Evolutionary conservation across 2,888 invertebrate genomes (phyloP).

Genomic region (Drosophila subquinaria): DNA sequence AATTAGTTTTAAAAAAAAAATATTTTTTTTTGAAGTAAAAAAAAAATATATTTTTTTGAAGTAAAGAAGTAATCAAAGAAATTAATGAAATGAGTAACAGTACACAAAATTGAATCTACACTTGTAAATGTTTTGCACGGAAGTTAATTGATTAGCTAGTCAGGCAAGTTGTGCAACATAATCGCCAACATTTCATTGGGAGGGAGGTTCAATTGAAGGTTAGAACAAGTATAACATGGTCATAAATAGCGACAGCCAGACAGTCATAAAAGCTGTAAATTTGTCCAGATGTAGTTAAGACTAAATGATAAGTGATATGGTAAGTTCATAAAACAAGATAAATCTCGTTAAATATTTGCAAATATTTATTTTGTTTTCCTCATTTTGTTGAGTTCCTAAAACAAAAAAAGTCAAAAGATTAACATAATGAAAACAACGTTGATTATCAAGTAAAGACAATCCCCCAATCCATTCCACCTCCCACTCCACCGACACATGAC

Average conservation of each 20-base stretch:
- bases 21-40: too few relatives aligned
- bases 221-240: constrained; percentile 7
- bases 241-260: not conserved
- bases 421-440: constrained; percentile 19
- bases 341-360: constrained; percentile 11
- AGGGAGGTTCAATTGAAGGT: constrained; percentile 11
- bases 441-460: constrained; percentile 18
- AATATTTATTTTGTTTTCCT: constrained; percentile 18
- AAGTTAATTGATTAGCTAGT: constrained; percentile 15
- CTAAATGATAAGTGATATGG: constrained; percentile 15
- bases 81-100: not conserved
- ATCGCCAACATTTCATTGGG: constrained; percentile 1
- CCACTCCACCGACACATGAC: constrained; percentile 15
- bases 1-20: too few relatives aligned
- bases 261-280: constrained; percentile 9
- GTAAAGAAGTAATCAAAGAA: not conserved
- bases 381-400: constrained; percentile 28
- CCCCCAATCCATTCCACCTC: not conserved
- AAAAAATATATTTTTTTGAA: too few relatives aligned
- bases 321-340: constrained; percentile 25
- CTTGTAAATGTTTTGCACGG: constrained; percentile 4
- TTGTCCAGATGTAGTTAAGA: constrained; percentile 12
- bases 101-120: not conserved
- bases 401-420: constrained; percentile 37
- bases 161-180: not conserved